Base-by-base conservation (phyloP, 2,888 invertebrate species). In the Morpho achilles region DNA sequence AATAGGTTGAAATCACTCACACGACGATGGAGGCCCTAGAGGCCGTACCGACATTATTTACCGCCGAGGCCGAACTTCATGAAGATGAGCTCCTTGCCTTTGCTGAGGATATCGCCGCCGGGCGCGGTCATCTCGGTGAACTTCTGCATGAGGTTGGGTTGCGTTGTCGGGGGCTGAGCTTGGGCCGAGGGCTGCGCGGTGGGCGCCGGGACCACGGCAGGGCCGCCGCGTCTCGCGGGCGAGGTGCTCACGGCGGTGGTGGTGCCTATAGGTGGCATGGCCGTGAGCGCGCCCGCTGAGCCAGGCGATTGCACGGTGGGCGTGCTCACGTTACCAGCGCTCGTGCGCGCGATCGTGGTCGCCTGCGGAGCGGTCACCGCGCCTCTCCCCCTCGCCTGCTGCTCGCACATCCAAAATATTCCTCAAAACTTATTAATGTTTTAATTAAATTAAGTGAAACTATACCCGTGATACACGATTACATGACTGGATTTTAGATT, bases 51-150 rank as follows among this genome's bases (percentile, higher is more conserved):
- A 69, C 82, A 87, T 93, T 93, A 93, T 93, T 93, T 93, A 77
- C 94, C 94, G 76, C 96, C 96, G 72, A 97, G 93, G 69, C 97
- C 97, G 85, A 97, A 97, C 91, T 96, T 96, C 95, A 97, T 97
- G 88, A 97, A 97, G 83, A 97, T 96, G 69, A 97, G 94, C 92
- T 97, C 97, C 91, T 97, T 97, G 76, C 97, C 97, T 87, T 97
- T 97, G 78, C 97, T 96, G 73, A 97, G 92, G 71, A 97, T 96
- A 80, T 97, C 97, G 73, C 96, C 96, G 66, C 97, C 97, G 70
- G 96, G 96, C 63, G 95, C 95, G 59, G 96, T 95, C 91, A 97
- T 96, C 82, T 97, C 97, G 73, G 95, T 94, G 80, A 97, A 94
- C 87, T 97, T 97, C 83, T 96, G 96, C 94, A 97, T 96, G 69